Evolutionary conservation across 2,888 invertebrate genomes (phyloP).

Genomic region (Eristalis intricaria): DNA sequence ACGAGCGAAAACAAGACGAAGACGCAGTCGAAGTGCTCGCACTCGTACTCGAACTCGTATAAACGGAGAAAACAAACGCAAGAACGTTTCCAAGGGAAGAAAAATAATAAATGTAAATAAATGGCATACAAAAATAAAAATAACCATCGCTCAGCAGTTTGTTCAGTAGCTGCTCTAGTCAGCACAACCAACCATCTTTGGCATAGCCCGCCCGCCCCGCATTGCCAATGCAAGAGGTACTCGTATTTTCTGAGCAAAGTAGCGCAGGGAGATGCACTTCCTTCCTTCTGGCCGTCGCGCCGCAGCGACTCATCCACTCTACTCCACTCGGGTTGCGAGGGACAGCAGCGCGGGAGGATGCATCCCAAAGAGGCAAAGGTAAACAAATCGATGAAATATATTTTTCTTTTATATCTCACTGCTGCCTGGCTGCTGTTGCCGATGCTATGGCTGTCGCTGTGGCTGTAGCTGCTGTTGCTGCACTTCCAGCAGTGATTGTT

Average conservation of each 20-base stretch:
- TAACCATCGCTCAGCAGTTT: constrained; percentile 62
- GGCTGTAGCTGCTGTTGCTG: constrained; percentile 12
- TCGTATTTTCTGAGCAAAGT: constrained; percentile 45
- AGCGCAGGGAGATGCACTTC: constrained; percentile 42
- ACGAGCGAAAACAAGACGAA: constrained; percentile 45
- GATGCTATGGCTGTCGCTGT: constrained; percentile 40
- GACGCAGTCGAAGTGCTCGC: background rate
- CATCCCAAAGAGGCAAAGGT: constrained; percentile 64
- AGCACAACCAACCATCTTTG: background rate
- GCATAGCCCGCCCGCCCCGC: background rate
- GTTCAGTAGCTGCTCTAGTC: constrained; percentile 8
- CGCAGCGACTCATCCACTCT: no score
- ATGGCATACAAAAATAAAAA: constrained; percentile 54
- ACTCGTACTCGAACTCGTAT: background rate
- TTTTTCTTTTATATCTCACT: constrained; percentile 7
- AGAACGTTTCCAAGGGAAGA: constrained; percentile 56
- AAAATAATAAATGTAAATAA: constrained; percentile 71
- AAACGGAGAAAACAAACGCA: constrained; percentile 7
- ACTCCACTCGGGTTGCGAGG: background rate
- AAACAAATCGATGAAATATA: constrained; percentile 69
- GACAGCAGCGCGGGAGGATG: constrained; percentile 10
- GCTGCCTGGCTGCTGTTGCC: constrained; percentile 40
- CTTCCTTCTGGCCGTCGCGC: constrained; percentile 11
- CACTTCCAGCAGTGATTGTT: constrained; percentile 28
- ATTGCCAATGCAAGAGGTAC: constrained; percentile 15